Evolutionary conservation across 2,113 vertebrate genomes (phyloP), one percentile per base, ranked within the genome.

Genomic region (Periophthalmus modestus): DNA sequence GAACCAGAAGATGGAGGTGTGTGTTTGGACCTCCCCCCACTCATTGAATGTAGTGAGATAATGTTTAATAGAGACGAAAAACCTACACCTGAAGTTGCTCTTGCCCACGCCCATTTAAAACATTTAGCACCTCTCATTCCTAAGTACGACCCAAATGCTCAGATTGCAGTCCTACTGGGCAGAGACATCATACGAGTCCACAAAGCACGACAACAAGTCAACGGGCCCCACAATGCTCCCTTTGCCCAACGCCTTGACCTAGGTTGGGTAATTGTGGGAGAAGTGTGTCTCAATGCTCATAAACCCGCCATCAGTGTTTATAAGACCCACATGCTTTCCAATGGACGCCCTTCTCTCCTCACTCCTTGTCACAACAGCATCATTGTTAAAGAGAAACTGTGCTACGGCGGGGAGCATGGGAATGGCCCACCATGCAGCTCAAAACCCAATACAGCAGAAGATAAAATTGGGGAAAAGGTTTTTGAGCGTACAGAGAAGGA

Each of bases 31-130:
- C 18, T 74, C 59, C 61, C 16, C 69, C 52, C 59, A n/a, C 58
- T 48, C 43, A 54, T 69, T 1, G 74, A 75, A 43, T 67, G 54
- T 5, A 39, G 54, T 16, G 61, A 75, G n/a, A 82, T 82, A 15
- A 33, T 63, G 21, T 62, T 6, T 19, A 74, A 70, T 11, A 39
- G 19, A 66, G 66, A 67, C 0, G 71, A 77, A 47, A 73, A 71
- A 1, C 75, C 74, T 0, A 58, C 80, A 15, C 52, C 59, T 21
- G 74, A 73, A 13, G 66, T 61, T 2, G 23, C 70, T 13, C 71
- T 70, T 13, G 18, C 66, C 4, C 47, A 69, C 7, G 14, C 34
- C 39, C 74, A 70, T 33, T 12, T 65, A 21, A 65, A 12, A 21
- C n/a, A 11, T 0, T 2, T 69, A 1, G 74, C 67, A 1, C 55